phyloP scores from a whole-genome alignment of 2,113 vertebrate genomes.

The Pedionomus torquatus region DNA sequence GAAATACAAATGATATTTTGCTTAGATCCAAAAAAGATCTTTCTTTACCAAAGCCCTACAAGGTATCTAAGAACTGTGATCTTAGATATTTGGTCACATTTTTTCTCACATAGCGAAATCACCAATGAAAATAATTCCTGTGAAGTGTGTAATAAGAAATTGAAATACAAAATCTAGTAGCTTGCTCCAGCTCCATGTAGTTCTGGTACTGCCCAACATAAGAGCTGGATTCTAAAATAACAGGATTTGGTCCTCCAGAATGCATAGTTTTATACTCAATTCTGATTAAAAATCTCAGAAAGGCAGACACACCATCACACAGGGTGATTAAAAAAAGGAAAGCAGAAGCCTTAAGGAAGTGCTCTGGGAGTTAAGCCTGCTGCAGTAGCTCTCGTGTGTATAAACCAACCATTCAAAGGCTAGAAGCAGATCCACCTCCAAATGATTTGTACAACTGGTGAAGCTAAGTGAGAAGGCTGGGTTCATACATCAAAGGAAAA shows the following conservation, averaged over 20 bases:
- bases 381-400: not conserved
- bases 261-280: not conserved
- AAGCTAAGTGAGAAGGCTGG: not conserved
- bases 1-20: not conserved
- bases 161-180: not conserved
- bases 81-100: fast-evolving
- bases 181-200: not conserved
- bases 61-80: not conserved
- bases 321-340: not conserved
- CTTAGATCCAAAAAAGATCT: not conserved
- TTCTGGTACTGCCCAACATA: not conserved
- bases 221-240: not conserved
- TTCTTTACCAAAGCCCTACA: not conserved
- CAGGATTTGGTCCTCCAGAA: not conserved
- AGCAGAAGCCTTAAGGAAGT: not conserved
- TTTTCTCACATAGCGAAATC: not conserved
- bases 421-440: not conserved
- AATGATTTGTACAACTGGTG: not conserved
- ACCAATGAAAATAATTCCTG: not conserved
- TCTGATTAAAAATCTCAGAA: not conserved
- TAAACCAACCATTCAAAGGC: not conserved
- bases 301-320: not conserved
- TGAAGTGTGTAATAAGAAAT: not conserved
- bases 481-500: not conserved
- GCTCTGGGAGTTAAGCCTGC: not conserved